Percentiles rank a stretch among this genome's conserved stretches.
Evolutionary conservation across 2,113 vertebrate genomes (phyloP).

Genomic region (Phasianus colchicus): DNA sequence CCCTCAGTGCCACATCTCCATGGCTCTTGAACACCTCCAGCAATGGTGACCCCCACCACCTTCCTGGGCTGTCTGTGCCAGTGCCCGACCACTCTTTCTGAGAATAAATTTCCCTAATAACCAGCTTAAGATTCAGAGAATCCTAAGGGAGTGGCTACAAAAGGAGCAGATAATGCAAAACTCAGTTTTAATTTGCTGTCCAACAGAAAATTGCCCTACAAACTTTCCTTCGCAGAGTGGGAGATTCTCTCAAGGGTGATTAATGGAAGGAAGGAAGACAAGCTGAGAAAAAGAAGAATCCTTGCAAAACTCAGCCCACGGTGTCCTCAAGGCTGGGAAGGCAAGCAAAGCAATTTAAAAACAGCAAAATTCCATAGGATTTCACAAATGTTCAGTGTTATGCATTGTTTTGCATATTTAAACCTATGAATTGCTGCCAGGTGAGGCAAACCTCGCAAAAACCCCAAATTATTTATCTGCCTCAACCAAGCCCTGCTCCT

Average conservation of each 20-base stretch:
- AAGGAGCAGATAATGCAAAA: not conserved
- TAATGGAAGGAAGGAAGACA: not conserved
- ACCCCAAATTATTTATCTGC: not conserved
- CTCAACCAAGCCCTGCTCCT: conserved; percentile 1
- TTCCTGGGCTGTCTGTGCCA: no score
- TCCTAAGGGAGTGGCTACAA: not conserved
- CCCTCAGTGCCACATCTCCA: no score
- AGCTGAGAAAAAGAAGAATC: not conserved
- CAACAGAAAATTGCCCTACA: not conserved
- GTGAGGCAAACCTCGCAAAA: conserved; percentile 13
- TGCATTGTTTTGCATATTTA: not conserved
- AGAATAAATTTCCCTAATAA: no score
- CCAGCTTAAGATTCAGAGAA: not conserved
- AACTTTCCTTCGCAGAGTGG: not conserved
- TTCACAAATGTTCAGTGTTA: conserved; percentile 1
- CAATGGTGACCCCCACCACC: no score
- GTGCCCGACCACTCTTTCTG: no score
- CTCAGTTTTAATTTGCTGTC: not conserved
- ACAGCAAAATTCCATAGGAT: not conserved
- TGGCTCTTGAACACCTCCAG: no score
- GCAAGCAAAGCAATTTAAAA: not conserved
- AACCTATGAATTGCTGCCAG: not conserved
- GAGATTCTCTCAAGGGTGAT: not conserved
- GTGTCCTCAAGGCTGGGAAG: not conserved
- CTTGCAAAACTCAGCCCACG: not conserved